Percentiles rank a stretch among this genome's conserved stretches.
phyloP scores from a whole-genome alignment of 2,797 vertebrate species.

The Telmatherina bonti region DNA sequence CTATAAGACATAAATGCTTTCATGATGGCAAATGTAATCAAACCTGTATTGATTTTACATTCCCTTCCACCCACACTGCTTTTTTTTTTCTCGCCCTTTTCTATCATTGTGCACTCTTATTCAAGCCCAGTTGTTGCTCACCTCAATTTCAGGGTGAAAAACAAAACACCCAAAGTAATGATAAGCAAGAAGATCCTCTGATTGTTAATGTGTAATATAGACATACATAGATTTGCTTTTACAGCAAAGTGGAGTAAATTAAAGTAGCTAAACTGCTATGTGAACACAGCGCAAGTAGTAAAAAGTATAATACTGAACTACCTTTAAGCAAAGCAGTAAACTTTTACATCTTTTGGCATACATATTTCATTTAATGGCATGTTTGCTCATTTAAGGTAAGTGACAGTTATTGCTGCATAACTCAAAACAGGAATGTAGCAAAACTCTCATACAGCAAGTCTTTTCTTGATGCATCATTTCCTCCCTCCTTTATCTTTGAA shows the following conservation, averaged over 20 bases:
- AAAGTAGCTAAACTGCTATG: background rate
- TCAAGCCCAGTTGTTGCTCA: constrained; percentile 36
- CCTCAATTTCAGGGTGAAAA: constrained; percentile 17
- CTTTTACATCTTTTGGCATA: background rate
- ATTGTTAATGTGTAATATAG: no score
- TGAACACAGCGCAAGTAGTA: background rate
- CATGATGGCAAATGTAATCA: constrained; percentile 49
- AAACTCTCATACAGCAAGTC: background rate
- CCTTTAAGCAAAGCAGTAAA: background rate
- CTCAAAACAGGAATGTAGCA: constrained; percentile 10
- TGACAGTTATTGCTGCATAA: no score
- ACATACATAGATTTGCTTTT: no score
- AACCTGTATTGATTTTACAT: constrained; percentile 63
- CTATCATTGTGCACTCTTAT: constrained; percentile 15
- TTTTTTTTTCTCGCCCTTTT: constrained; percentile 14
- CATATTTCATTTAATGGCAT: background rate
- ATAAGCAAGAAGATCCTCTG: constrained; percentile 30
- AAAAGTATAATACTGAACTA: background rate
- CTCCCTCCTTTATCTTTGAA: constrained; percentile 46
- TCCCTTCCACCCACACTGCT: background rate
- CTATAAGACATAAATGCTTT: constrained; percentile 34
- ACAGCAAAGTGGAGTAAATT: no score
- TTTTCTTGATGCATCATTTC: background rate
- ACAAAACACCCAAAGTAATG: constrained; percentile 20
- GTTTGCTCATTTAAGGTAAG: background rate